phyloP scores from a whole-genome alignment of 2,888 invertebrate species.

The Ypsolopha scabrella region DNA sequence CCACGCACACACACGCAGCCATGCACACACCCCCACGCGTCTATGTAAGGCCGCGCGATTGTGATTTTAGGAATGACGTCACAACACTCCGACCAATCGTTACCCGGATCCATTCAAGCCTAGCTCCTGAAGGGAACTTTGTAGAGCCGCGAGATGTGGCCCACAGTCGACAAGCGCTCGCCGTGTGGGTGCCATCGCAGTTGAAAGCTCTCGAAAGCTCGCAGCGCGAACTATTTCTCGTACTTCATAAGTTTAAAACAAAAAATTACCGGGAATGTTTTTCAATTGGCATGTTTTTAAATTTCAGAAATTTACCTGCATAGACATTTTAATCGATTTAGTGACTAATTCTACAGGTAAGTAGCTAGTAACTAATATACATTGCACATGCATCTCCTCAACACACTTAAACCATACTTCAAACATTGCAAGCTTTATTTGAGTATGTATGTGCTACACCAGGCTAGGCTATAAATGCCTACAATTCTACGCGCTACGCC shows the following conservation, averaged over 20 bases:
- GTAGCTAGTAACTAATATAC: too few species aligned
- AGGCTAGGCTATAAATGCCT: too few species aligned
- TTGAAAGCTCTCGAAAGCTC: slow-evolving; percentile 14
- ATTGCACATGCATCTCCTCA: too few species aligned
- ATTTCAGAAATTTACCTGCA: slow-evolving; percentile 7
- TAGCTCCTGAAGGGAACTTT: slow-evolving; percentile 71
- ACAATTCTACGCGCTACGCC: slow-evolving; percentile 4
- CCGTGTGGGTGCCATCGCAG: slow-evolving; percentile 23
- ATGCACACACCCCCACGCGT: slow-evolving; percentile 15
- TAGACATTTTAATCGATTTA: too few species aligned
- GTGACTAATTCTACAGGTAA: too few species aligned
- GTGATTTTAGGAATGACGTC: slow-evolving; percentile 78
- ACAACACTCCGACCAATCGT: slow-evolving; percentile 72
- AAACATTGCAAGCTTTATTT: too few species aligned
- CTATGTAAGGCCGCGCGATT: slow-evolving; percentile 66
- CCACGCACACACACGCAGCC: slow-evolving; percentile 31
- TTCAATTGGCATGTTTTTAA: slow-evolving; percentile 4
- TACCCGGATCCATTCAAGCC: slow-evolving; percentile 76
- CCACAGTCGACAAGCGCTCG: slow-evolving; percentile 57
- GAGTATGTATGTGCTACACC: too few species aligned
- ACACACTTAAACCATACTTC: too few species aligned
- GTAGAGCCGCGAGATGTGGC: slow-evolving; percentile 38
- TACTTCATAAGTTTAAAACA: not conserved
- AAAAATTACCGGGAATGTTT: not conserved
- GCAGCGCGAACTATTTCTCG: not conserved